These are phyloP conservation scores for Rosalia funebris DNA, from an alignment of 2,888 invertebrate species.

Conservation along the genomic window DNA sequence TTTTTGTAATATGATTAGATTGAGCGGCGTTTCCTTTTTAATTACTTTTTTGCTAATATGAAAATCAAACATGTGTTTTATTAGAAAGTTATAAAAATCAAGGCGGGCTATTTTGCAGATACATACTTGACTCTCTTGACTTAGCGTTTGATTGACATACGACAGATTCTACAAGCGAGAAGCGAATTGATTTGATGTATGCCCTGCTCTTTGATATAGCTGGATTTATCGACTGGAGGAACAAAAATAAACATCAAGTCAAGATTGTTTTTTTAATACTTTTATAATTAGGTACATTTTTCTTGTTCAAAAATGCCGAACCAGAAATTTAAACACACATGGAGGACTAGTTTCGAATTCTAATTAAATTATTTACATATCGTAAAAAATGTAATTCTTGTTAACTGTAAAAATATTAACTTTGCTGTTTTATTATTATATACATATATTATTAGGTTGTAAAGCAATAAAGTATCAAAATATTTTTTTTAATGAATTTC, in stretches of 20 bases:
- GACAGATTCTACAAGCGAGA: conserved; percentile 6
- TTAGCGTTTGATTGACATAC: conserved; percentile 19
- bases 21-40: conserved; percentile 20
- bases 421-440: neutral
- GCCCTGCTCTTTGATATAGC: neutral
- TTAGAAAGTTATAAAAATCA: conserved; percentile 17
- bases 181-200: neutral
- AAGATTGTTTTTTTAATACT: neutral
- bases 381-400: too few species aligned
- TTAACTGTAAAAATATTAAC: too few species aligned
- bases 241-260: neutral
- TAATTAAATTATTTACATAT: too few species aligned
- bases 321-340: too few species aligned
- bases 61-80: conserved; percentile 27
- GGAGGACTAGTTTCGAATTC: too few species aligned
- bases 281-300: neutral
- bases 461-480: neutral
- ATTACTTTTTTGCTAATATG: conserved; percentile 7
- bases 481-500: too few species aligned
- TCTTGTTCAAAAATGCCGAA: too few species aligned
- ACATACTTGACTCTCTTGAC: conserved; percentile 10
- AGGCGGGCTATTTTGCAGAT: conserved; percentile 13
- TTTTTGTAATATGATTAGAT: conserved; percentile 33
- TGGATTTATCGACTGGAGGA: neutral
- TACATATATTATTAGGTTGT: neutral